A percentile compares a stretch with the other conserved stretches of the same genome.
These are phyloP conservation scores for Montifringilla adamsi DNA, from an alignment of 2,113 vertebrate species.

Conservation along the genomic window DNA sequence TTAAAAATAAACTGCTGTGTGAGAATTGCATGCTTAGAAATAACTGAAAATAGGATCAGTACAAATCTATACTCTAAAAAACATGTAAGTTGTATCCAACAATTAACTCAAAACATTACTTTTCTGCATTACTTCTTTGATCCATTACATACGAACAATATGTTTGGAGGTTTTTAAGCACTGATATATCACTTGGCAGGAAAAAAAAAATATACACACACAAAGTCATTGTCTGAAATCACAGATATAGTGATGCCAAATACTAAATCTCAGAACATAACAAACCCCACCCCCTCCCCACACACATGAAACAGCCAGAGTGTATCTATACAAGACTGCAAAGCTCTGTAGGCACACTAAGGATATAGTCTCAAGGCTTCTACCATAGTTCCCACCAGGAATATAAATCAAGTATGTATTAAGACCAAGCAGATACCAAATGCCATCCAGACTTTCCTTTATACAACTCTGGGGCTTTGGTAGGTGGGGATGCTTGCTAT, in stretches of 20 bases:
- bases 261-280: conserved; percentile 22
- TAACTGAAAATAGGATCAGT: neutral
- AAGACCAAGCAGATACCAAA: conserved; percentile 33
- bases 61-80: neutral
- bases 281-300: neutral
- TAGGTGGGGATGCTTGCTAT: neutral
- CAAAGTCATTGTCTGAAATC: conserved; percentile 57
- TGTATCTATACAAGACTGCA: neutral
- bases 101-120: conserved; percentile 58
- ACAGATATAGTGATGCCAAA: conserved; percentile 3
- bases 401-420: conserved; percentile 42
- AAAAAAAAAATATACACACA: neutral
- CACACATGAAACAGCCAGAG: neutral
- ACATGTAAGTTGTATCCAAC: neutral
- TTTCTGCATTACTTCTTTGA: conserved; percentile 50
- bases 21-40: neutral
- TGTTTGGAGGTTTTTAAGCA: conserved; percentile 64
- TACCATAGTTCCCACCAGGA: conserved; percentile 6
- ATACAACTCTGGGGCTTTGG: neutral
- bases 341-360: neutral
- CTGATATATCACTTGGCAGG: conserved; percentile 40
- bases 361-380: neutral
- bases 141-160: conserved; percentile 55
- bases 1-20: neutral
- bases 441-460: neutral